These are phyloP conservation scores for Gallirallus australis DNA, from an alignment of 2,797 vertebrate genomes.

Conservation along the genomic window DNA sequence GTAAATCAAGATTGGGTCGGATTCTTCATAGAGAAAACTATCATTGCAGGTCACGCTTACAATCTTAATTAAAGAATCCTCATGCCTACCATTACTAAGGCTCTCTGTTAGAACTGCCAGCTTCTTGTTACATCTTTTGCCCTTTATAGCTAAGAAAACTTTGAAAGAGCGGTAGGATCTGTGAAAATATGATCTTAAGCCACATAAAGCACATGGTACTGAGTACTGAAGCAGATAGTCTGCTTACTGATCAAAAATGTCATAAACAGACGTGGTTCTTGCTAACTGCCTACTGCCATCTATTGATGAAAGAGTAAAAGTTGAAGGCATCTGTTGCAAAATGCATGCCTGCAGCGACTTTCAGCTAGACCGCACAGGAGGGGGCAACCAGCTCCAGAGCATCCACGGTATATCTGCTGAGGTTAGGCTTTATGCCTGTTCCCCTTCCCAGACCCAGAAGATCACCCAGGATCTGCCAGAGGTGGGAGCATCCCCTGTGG, in stretches of 20 bases:
- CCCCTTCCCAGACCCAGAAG: background rate
- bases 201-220: background rate
- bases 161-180: background rate
- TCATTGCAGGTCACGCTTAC: background rate
- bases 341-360: background rate
- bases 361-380: background rate
- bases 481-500: background rate
- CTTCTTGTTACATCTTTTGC: background rate
- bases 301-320: slow-evolving; percentile 50
- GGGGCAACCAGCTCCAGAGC: background rate
- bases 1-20: background rate
- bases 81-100: background rate
- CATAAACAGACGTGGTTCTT: background rate
- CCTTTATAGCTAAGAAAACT: background rate
- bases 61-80: background rate
- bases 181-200: slow-evolving; percentile 20
- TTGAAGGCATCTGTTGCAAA: background rate
- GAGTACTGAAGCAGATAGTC: background rate
- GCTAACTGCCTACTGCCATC: slow-evolving; percentile 65
- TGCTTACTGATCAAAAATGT: background rate
- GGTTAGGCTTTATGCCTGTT: background rate
- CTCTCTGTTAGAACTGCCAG: background rate
- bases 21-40: background rate
- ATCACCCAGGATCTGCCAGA: background rate
- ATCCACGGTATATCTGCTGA: background rate